Base-by-base conservation (phyloP, 2,797 vertebrate genomes). In the Sebastes taczanowskii region DNA sequence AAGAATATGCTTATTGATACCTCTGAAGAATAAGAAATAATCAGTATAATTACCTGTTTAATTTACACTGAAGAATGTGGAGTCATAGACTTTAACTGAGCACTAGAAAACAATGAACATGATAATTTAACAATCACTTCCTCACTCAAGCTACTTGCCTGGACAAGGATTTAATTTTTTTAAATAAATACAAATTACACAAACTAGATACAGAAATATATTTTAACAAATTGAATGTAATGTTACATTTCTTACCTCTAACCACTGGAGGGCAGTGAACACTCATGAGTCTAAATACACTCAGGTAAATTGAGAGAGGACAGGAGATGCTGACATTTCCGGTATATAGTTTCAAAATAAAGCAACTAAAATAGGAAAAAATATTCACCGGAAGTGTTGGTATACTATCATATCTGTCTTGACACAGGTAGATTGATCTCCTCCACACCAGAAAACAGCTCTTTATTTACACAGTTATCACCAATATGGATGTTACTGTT, bases 191-290 rank as follows among this genome's bases (percentile, higher is more conserved):
- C 1, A n/a, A 30, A 23, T 20, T 11, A 11, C 34, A 35, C 34
- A 4, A 35, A 55, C 38, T 56, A n/a, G 38, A 16, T 11, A 63
- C 1, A 63, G 34, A 55, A 20, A 56, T 35, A 61, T 11, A 11
- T 59, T 65, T 27, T 32, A 7, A 42, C 53, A 32, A 34, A 29
- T 49, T 2, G 1, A 16, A 64, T 13, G 4, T 23, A 14, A 6
- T 55, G 9, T 56, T 83, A 67, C 49, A 71, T 30, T 82, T 74
- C 20, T 32, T 8, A 0, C 1, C 6, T 72, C 10, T 22, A 34
- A 30, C 22, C 86, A 85, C 75, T 80, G 11, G 89, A 81, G 72
- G 79, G 77, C 82, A 74, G 71, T 35, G 6, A 75, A 75, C 27
- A n/a, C 20, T 53, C 1, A 29, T 20, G 3, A 55, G n/a, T 76